phyloP scores from a whole-genome alignment of 2,797 vertebrate genomes.

The Trichosurus vulpecula region DNA sequence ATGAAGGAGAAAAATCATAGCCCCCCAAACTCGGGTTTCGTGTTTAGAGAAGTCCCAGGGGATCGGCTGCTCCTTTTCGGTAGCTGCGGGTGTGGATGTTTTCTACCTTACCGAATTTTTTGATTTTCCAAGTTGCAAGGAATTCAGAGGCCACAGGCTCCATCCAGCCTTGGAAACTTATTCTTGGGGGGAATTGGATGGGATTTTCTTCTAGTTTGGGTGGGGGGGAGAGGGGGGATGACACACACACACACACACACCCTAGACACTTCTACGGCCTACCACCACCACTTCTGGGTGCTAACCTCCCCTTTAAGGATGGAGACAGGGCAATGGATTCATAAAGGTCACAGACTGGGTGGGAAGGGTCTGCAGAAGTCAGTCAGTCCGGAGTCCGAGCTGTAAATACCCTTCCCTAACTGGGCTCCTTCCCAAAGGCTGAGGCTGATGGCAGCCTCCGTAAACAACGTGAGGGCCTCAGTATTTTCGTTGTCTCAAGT shows the following conservation, averaged over 20 bases:
- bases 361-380: background rate
- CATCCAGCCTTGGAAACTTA: background rate
- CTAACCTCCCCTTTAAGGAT: background rate
- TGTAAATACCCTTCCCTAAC: background rate
- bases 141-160: background rate
- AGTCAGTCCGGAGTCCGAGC: background rate
- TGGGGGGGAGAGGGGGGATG: background rate
- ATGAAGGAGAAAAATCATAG: background rate
- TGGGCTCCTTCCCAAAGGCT: background rate
- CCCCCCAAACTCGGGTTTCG: background rate
- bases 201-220: background rate
- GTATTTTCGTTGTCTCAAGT: slow-evolving; percentile 60
- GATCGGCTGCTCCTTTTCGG: background rate
- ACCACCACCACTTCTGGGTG: background rate
- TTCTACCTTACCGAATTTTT: background rate
- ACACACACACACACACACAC: background rate
- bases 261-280: background rate
- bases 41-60: background rate
- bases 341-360: background rate
- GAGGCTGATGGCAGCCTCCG: background rate
- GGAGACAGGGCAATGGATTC: background rate
- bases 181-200: background rate
- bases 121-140: background rate
- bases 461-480: background rate
- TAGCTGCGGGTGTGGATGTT: background rate